Evolutionary conservation across 2,888 invertebrate genomes (phyloP), one percentile per base, ranked within the genome.

Genomic region (Neoaliturus tenellus): DNA sequence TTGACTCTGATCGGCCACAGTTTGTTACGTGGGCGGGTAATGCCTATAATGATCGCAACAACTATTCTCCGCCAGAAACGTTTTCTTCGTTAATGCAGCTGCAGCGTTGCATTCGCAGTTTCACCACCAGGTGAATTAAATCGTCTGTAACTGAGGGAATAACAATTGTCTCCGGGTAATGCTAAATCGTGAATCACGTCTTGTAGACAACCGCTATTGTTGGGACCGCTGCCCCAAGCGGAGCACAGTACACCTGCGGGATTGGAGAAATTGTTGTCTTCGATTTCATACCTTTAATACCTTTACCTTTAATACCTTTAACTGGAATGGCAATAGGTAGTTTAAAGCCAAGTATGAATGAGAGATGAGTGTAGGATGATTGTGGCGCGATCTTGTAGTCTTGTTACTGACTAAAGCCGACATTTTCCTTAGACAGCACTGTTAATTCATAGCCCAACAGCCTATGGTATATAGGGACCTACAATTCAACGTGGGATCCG

Each of bases 61-160:
- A 28, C 28, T 28, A 20, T 62, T 20, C 44, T 44, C 20, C 51
- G 20, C n/a, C 20, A 51, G 62, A 17, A 62, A 62, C 62, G 62
- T 62, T 62, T 62, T 62, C 62, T 62, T 62, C 62, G 31, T 28
- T 62, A 62, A 28, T 62, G 62, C 62, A 62, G 31, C 28, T 31
- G 28, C 28, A 28, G 31, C 28, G 10, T 28, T 31, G 23, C 51
- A 4, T 23, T 51, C 51, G 14, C 51, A 62, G 28, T 28, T 62
- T 28, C 28, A 62, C 62, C 62, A 62, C 28, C 28, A 62, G 62
- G 62, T 62, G 62, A 62, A 62, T 62, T 62, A 62, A 62, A 62
- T 62, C 62, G 62, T 62, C 62, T 62, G 62, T 62, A 62, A 62
- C 62, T 62, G 62, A 62, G 62, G 14, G 62, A 62, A 62, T 62